Conservation (phyloP, 1,140 invertebrate genomes). For the Rhopalosiphum maidis region DNA sequence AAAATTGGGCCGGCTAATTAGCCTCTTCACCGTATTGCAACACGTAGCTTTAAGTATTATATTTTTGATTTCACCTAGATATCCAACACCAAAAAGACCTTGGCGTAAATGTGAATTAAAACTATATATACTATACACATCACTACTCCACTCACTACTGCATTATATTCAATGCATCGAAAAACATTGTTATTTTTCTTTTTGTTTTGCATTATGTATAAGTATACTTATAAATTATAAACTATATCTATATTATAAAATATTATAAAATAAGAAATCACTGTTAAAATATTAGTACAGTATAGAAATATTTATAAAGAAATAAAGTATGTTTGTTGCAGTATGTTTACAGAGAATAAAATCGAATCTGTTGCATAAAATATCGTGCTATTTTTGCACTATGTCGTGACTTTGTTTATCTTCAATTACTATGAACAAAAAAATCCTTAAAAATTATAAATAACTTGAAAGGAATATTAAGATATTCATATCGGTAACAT, state of each 20-base stretch:
- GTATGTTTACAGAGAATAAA: not conserved
- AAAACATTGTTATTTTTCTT: not conserved
- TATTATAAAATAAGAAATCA: no score
- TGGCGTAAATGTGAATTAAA: conserved; percentile 29
- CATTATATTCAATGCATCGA: not conserved
- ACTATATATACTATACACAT: not conserved
- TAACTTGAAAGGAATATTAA: not conserved
- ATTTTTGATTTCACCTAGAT: conserved; percentile 37
- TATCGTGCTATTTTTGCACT: not conserved
- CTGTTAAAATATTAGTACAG: no score
- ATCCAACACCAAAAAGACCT: conserved; percentile 31
- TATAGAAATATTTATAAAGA: not conserved
- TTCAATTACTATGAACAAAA: not conserved
- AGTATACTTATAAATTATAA: not conserved
- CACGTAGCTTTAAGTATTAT: not conserved
- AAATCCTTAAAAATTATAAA: not conserved
- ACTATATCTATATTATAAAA: not conserved
- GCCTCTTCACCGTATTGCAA: not conserved
- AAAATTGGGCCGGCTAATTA: not conserved
- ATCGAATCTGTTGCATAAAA: not conserved
- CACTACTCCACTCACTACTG: no score
- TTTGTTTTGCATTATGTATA: not conserved
- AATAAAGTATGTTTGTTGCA: not conserved
- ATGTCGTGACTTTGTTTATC: not conserved
- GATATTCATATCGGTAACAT: no score